Evolutionary conservation across 2,113 vertebrate species (phyloP).

Genomic region (Lethenteron reissneri): DNA sequence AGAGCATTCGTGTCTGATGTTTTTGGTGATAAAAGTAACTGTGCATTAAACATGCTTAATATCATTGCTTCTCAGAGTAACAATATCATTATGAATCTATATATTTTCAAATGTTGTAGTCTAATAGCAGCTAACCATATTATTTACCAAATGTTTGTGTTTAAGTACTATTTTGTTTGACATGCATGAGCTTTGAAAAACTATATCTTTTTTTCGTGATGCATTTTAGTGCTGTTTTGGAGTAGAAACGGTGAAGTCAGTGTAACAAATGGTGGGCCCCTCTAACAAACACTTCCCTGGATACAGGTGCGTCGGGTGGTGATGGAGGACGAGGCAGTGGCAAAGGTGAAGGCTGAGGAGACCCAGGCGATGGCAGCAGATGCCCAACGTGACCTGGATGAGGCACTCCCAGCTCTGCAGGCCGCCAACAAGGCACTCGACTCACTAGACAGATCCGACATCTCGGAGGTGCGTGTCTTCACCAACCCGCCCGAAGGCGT

Average conservation of each 20-base stretch:
- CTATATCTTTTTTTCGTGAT: no score
- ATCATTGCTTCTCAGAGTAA: no score
- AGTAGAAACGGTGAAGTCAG: neutral
- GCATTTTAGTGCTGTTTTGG: neutral
- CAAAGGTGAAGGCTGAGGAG: slow-evolving; percentile 42
- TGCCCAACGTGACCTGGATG: slow-evolving; percentile 41
- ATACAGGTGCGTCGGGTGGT: slow-evolving; percentile 32
- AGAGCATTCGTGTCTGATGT: no score
- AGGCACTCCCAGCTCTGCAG: slow-evolving; percentile 40
- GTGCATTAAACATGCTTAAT: no score
- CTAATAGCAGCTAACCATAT: no score
- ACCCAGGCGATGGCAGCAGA: slow-evolving; percentile 48
- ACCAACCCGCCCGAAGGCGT: slow-evolving; percentile 46
- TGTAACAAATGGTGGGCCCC: neutral
- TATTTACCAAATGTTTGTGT: no score
- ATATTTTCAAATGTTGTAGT: no score
- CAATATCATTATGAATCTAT: no score
- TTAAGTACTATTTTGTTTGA: no score
- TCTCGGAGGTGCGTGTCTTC: slow-evolving; percentile 55
- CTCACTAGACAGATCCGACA: slow-evolving; percentile 50
- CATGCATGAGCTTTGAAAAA: no score
- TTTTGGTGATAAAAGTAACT: no score
- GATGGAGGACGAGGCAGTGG: slow-evolving; percentile 37
- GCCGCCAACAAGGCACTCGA: slow-evolving; percentile 38
- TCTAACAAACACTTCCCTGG: neutral